A percentile compares a stretch with the other conserved stretches of the same genome.
Conservation (phyloP, 2,113 vertebrate genomes). For the Tupaia tana region DNA sequence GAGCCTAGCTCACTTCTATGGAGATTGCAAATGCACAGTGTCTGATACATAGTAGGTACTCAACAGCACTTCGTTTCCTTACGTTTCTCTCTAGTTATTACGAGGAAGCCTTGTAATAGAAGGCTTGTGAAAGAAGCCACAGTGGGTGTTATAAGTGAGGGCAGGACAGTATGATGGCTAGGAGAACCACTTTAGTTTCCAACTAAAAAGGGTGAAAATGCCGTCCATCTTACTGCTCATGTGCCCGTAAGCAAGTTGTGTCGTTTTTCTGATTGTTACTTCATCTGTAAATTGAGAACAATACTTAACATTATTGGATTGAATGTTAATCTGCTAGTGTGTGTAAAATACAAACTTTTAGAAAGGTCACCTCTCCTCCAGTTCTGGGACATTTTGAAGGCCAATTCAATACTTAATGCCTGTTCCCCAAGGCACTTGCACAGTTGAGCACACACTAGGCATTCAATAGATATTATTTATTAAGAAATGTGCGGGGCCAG, state of each 20-base stretch:
- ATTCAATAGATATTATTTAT: neutral
- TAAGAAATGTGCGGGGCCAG: neutral
- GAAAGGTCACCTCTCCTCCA: neutral
- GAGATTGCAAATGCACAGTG: neutral
- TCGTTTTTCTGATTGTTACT: neutral
- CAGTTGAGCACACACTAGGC: too few relatives aligned
- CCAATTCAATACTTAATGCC: neutral
- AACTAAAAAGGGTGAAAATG: neutral
- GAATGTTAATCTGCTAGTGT: neutral
- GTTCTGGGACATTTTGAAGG: too few relatives aligned
- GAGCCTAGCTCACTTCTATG: neutral
- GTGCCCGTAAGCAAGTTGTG: neutral
- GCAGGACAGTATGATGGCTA: rapidly evolving
- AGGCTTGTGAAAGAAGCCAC: neutral
- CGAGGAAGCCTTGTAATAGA: neutral
- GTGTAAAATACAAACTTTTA: neutral
- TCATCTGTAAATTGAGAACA: neutral
- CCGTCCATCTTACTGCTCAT: neutral
- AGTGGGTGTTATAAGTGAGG: rapidly evolving
- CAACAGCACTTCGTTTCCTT: too few relatives aligned
- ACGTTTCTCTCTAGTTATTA: neutral
- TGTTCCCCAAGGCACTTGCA: neutral
- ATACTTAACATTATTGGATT: neutral
- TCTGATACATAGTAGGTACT: neutral
- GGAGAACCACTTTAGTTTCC: neutral